Evolutionary conservation across 2,888 invertebrate species (phyloP), one percentile per base, ranked within the genome.

Genomic region (Mylabris sibirica): DNA sequence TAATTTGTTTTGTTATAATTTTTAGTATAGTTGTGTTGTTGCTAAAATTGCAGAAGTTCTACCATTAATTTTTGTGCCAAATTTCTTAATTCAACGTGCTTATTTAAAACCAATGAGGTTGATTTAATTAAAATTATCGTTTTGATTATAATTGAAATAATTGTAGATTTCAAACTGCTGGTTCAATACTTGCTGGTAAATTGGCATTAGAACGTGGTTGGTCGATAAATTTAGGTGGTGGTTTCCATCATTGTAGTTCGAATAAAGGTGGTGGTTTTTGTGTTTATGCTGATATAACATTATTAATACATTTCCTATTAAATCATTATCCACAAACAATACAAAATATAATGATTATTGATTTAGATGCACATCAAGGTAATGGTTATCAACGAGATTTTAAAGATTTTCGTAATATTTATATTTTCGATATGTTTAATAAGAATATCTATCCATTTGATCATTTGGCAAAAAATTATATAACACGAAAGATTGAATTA

Each of bases 351-450:
- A 93, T 97, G 93, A 95, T 97, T 78, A 89, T 97, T 8, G 97
- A 97, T 84, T 87, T 97, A 80, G 96, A 97, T 86, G 96, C 96
- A 3, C 97, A 97, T 86, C 96, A 97, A 89, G 96, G 96, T 0
- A 97, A 97, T 84, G 96, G 96, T 0, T 93, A 96, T 83, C 92
- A 93, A 79, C 88, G 89, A 14, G 96, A 97, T 83, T 96, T 96
- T 81, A 87, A 90, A 67, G 87, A 89, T 62, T 89, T 91, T 59
- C 83, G 87, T 0, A 88, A 89, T 75, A 92, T 96, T n/a, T 96
- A 92, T 80, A 96, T 96, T 73, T 86, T 97, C 87, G 96, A 97
- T 81, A 91, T 95, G 83, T 96, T 93, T 83, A 96, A 96, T 84
- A 87, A 88, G 59, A 84, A 88, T 65, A 95, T 96, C 73, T 96